Conservation (phyloP, 1,140 invertebrate species). For the Lethrus apterus region DNA sequence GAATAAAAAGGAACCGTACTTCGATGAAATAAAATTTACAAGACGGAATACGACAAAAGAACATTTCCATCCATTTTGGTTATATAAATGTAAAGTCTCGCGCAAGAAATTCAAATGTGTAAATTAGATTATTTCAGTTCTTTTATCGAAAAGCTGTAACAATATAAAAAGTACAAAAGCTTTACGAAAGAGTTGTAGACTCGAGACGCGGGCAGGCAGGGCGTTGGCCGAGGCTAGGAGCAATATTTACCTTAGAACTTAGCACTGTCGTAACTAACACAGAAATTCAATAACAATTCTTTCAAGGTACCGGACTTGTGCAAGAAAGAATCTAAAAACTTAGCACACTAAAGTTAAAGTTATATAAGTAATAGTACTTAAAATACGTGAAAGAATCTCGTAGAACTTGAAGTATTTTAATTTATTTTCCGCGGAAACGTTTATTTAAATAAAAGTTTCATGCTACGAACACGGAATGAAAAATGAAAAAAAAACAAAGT, state of each 20-base stretch:
- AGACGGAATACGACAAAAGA: conserved; percentile 17
- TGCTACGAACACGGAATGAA: conserved; percentile 11
- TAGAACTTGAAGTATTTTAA: conserved; percentile 18
- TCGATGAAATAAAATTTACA: conserved; percentile 18
- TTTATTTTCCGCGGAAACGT: conserved; percentile 17
- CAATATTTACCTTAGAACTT: conserved; percentile 28
- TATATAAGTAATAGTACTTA: no score
- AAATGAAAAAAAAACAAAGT: no score
- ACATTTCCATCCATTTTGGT: conserved; percentile 32
- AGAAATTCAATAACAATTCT: conserved; percentile 11
- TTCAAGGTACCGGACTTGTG: conserved; percentile 1
- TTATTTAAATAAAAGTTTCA: conserved; percentile 21
- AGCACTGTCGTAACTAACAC: conserved; percentile 15
- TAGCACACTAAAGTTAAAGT: no score
- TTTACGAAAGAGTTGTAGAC: conserved; percentile 24
- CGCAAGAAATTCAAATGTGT: conserved; percentile 29
- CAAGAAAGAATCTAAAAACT: neutral
- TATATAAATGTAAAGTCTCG: conserved; percentile 33
- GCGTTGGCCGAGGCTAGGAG: conserved; percentile 21
- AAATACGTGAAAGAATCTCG: conserved; percentile 1
- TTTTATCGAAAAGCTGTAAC: conserved; percentile 33
- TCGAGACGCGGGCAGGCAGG: conserved; percentile 5
- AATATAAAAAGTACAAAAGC: conserved; percentile 32
- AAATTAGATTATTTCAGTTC: conserved; percentile 35
- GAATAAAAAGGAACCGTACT: conserved; percentile 19